Evolutionary conservation across 2,888 invertebrate genomes (phyloP).

Genomic region (Agrilus biguttatus): DNA sequence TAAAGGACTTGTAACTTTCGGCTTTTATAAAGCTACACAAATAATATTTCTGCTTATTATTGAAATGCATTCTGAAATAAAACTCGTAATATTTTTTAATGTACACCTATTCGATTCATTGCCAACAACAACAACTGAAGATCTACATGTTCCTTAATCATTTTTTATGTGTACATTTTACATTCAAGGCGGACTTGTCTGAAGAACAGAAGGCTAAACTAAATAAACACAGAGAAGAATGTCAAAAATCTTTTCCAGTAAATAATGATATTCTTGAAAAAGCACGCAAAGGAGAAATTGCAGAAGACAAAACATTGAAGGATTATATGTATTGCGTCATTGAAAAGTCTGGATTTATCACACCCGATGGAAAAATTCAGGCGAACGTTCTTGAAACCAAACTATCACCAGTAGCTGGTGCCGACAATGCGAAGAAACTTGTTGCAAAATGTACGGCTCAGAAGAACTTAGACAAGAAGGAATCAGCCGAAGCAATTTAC

Average conservation of each 20-base stretch:
- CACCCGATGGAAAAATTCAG: slow-evolving; percentile 20
- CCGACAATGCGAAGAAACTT: slow-evolving; percentile 27
- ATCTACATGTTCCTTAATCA: too few relatives aligned
- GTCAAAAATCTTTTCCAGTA: slow-evolving; percentile 23
- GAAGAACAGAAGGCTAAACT: slow-evolving; percentile 15
- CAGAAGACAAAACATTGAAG: slow-evolving; percentile 14
- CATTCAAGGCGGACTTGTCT: not conserved
- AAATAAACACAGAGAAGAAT: slow-evolving; percentile 13
- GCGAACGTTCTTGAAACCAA: slow-evolving; percentile 29
- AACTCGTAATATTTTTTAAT: too few relatives aligned
- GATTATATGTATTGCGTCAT: slow-evolving; percentile 26
- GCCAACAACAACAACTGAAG: too few relatives aligned
- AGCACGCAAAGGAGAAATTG: slow-evolving; percentile 31
- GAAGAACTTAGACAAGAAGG: slow-evolving; percentile 23
- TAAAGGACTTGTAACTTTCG: too few relatives aligned
- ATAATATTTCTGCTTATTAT: too few relatives aligned
- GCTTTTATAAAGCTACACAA: too few relatives aligned
- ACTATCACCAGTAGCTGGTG: slow-evolving; percentile 29
- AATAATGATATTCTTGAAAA: slow-evolving; percentile 18
- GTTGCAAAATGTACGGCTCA: slow-evolving; percentile 31
- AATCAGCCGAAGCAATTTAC: slow-evolving; percentile 10
- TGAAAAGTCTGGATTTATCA: slow-evolving; percentile 32
- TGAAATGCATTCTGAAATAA: too few relatives aligned
- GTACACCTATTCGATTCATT: too few relatives aligned
- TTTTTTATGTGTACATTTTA: too few relatives aligned